Conservation (phyloP, 2,113 vertebrate species). For the Lutjanus erythropterus region DNA sequence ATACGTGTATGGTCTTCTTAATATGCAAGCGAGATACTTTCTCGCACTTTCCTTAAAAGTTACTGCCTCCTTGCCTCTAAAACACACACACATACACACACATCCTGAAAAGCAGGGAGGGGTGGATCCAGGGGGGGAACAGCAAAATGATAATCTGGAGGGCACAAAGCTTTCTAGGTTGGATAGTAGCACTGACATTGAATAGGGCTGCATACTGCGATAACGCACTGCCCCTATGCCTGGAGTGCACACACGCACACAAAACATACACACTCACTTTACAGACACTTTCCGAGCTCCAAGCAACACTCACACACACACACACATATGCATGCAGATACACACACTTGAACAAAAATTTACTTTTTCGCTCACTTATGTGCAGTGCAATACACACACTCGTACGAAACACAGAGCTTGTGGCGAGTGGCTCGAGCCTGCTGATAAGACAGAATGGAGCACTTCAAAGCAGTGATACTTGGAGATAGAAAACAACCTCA, state of each 20-base stretch:
- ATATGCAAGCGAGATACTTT: constrained; percentile 44
- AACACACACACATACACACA: constrained; percentile 22
- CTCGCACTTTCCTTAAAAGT: constrained; percentile 38
- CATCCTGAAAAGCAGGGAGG: constrained; percentile 35
- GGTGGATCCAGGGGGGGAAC: constrained; percentile 47
- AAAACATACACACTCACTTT: constrained; percentile 6
- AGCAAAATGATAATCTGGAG: constrained; percentile 71
- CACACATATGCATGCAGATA: constrained; percentile 9
- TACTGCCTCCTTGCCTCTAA: constrained; percentile 20
- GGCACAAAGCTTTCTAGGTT: constrained; percentile 69
- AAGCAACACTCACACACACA: constrained; percentile 14
- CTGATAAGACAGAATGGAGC: constrained; percentile 79
- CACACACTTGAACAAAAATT: constrained; percentile 26
- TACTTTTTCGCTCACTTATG: constrained; percentile 29
- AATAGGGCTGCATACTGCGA: constrained; percentile 74
- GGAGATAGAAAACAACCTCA: constrained; percentile 74
- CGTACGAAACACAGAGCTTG: constrained; percentile 44
- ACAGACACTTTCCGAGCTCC: constrained; percentile 12
- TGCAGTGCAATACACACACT: constrained; percentile 27
- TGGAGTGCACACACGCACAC: constrained; percentile 44
- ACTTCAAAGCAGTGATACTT: constrained; percentile 80
- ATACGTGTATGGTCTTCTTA: neutral
- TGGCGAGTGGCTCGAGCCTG: constrained; percentile 69
- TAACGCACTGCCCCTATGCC: constrained; percentile 77
- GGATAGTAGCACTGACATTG: constrained; percentile 57